Evolutionary conservation across 2,113 vertebrate genomes (phyloP).

Genomic region (Alethe diademata): DNA sequence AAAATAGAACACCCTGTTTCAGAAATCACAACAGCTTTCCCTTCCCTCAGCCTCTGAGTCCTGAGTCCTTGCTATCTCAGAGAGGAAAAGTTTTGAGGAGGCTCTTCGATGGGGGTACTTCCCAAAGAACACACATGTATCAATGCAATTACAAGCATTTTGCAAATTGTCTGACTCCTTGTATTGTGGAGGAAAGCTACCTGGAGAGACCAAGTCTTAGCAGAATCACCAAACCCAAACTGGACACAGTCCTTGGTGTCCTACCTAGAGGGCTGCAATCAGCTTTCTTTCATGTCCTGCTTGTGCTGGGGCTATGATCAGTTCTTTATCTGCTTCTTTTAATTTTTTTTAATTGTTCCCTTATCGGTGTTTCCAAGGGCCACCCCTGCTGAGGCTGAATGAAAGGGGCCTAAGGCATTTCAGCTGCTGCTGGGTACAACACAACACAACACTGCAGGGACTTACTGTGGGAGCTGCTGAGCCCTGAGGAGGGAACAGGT

Average conservation of each 20-base stretch:
- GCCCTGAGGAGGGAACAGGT: neutral
- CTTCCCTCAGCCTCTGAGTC: neutral
- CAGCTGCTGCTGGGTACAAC: neutral
- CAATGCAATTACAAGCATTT: neutral
- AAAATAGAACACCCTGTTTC: neutral
- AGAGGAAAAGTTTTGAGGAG: neutral
- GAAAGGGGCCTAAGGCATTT: neutral
- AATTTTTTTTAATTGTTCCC: neutral
- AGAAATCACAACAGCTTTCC: neutral
- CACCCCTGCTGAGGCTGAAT: neutral
- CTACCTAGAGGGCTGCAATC: neutral
- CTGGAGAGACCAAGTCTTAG: neutral
- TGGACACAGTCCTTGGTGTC: neutral
- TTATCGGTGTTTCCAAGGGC: neutral
- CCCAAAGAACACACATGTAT: neutral
- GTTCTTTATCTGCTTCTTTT: neutral
- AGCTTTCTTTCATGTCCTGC: neutral
- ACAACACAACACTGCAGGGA: neutral
- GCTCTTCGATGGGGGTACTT: neutral
- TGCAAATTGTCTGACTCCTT: neutral
- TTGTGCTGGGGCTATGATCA: neutral
- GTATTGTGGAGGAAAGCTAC: neutral
- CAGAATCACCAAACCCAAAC: neutral
- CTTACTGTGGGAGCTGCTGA: neutral
- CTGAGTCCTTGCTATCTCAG: neutral